These are phyloP conservation scores for Drosophila quadrilineata DNA, from an alignment of 1,140 invertebrate genomes.

Conservation along the genomic window DNA sequence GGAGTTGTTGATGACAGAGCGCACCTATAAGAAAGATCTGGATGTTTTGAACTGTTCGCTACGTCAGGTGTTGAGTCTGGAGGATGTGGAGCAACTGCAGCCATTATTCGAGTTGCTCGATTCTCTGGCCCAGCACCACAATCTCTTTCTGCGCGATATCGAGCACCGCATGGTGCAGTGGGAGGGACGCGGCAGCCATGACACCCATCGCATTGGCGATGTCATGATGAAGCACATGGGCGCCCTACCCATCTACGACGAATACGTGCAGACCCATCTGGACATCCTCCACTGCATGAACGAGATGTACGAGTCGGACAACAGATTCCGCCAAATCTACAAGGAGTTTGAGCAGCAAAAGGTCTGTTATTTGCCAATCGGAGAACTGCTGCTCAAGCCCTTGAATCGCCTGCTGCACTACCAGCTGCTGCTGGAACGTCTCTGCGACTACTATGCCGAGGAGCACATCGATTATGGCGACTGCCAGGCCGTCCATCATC, in stretches of 20 bases:
- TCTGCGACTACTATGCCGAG: conserved; percentile 89
- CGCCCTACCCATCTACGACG: conserved; percentile 87
- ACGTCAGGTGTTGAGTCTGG: conserved; percentile 84
- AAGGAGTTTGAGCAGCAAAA: conserved; percentile 92
- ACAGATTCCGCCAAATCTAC: conserved; percentile 90
- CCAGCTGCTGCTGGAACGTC: conserved; percentile 89
- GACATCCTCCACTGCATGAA: conserved; percentile 89
- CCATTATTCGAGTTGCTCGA: conserved; percentile 82
- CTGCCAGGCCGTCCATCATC: conserved; percentile 87
- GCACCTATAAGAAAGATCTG: conserved; percentile 97
- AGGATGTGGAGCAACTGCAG: conserved; percentile 78
- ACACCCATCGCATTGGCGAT: conserved; percentile 85
- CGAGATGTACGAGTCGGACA: conserved; percentile 86
- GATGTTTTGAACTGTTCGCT: conserved; percentile 93
- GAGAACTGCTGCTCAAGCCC: conserved; percentile 93
- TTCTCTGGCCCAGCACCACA: conserved; percentile 84
- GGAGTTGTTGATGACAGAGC: conserved; percentile 96
- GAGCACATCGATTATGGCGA: conserved; percentile 89
- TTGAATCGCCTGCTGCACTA: conserved; percentile 94
- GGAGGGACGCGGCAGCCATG: conserved; percentile 82
- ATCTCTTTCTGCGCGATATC: conserved; percentile 83
- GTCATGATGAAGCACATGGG: conserved; percentile 86
- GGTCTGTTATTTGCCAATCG: conserved; percentile 93
- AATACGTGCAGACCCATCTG: conserved; percentile 90
- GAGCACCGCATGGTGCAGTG: conserved; percentile 83